A percentile compares a stretch with the other conserved stretches of the same genome.
Conservation (phyloP, 2,113 vertebrate genomes). For the Ranitomeya imitator region DNA sequence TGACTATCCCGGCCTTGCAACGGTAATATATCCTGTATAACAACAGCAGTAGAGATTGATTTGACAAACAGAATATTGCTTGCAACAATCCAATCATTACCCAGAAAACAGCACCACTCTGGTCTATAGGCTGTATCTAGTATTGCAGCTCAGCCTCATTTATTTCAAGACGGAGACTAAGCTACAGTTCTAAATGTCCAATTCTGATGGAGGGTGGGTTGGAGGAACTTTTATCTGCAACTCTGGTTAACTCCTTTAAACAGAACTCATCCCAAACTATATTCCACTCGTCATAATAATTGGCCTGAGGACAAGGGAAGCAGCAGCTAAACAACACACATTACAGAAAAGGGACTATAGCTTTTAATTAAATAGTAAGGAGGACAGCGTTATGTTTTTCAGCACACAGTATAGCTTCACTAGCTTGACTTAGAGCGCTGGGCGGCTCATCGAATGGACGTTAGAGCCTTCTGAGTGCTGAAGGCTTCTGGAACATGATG, state of each 20-base stretch:
- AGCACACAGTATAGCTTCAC: neutral
- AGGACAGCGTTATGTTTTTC: neutral
- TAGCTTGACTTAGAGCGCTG: neutral
- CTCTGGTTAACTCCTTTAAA: neutral
- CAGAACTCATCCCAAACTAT: neutral
- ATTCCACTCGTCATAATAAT: neutral
- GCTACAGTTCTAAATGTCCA: neutral
- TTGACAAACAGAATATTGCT: neutral
- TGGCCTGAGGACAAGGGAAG: neutral
- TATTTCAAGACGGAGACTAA: neutral
- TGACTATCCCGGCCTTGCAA: neutral
- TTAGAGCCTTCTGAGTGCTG: neutral
- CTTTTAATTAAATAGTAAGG: neutral
- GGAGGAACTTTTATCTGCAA: neutral
- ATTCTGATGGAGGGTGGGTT: neutral
- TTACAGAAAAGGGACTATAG: neutral
- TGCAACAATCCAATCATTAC: neutral
- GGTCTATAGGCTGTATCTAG: neutral
- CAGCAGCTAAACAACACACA: neutral
- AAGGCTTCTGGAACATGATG: constrained; percentile 4
- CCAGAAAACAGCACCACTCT: neutral
- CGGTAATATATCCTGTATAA: neutral
- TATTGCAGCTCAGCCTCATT: neutral
- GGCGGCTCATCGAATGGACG: neutral
- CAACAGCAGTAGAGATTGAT: neutral